Conservation (phyloP, 1,140 invertebrate species). For the Drosophila truncata region DNA sequence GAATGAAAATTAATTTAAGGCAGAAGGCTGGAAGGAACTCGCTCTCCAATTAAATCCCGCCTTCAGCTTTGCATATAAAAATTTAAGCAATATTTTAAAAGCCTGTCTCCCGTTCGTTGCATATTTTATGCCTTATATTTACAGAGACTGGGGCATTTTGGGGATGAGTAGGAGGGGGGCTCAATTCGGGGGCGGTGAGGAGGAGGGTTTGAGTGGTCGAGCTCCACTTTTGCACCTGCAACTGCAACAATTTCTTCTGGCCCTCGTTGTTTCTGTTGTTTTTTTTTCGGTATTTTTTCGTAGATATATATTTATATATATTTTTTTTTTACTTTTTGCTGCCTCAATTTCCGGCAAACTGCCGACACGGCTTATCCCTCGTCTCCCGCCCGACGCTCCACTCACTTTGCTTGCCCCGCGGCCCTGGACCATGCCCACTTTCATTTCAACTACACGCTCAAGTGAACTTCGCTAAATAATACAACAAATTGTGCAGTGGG, state of each 20-base stretch:
- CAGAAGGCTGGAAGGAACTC: conserved; percentile 2
- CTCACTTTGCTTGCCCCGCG: conserved; percentile 15
- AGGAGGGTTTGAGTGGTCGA: conserved; percentile 13
- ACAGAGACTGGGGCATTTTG: conserved; percentile 37
- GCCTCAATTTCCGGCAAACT: conserved; percentile 71
- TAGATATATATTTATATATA: conserved; percentile 8
- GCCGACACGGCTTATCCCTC: conserved; percentile 71
- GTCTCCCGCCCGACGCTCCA: background rate
- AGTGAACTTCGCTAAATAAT: conserved; percentile 70
- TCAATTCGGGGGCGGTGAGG: background rate
- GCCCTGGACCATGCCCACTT: conserved; percentile 53
- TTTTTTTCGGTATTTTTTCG: conserved; percentile 20
- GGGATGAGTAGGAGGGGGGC: conserved; percentile 11
- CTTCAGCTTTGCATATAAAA: conserved; percentile 33
- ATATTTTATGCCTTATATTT: conserved; percentile 74
- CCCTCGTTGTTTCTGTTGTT: conserved; percentile 21
- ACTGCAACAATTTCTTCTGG: conserved; percentile 59
- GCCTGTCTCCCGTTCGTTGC: conserved; percentile 43
- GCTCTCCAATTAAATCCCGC: conserved; percentile 53
- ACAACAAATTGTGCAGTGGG: conserved; percentile 51
- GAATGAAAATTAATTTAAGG: conserved; percentile 39
- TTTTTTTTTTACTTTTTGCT: conserved; percentile 17
- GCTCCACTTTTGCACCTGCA: conserved; percentile 56
- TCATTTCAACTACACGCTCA: conserved; percentile 68
- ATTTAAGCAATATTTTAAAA: conserved; percentile 80